Base-by-base conservation (phyloP, 2,113 vertebrate species). In the Hemiprocne comata region DNA sequence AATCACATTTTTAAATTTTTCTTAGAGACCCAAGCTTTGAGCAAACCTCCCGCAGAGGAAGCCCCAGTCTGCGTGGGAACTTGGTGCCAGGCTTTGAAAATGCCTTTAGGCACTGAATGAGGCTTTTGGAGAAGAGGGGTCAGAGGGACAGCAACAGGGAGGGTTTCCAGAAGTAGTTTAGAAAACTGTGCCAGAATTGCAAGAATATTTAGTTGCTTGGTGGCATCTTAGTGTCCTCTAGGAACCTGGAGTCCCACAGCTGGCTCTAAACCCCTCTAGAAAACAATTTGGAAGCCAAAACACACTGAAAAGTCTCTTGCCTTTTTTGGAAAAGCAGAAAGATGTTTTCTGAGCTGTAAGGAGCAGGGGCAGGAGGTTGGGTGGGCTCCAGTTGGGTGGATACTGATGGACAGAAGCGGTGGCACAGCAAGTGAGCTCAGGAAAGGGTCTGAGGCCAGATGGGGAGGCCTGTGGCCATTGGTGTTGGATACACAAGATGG, bases 251-350 rank as follows among this genome's bases (percentile, higher is more conserved):
- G 54, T 44, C 21, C 12, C 48, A 9, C 17, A 53, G 58, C 64
- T 85, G 62, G 20, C 44, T 92, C 40, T 31, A 40, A 65, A 83
- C 33, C 18, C 53, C 31, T 76, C 50, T 12, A 17, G 36, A 80
- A 80, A 51, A 18, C 0, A 0, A 31, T 64, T 91, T 73, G 73
- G 65, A 62, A 89, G 77, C 71, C 62, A 61, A 70, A 92, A 67
- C 38, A 54, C 17, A 2, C 19, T 61, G 46, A 19, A 40, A 83
- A 94, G 67, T 24, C 58, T 61, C 77, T 87, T 92, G 25, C 25
- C 57, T 67, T 82, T 78, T 93, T 86, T 73, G 82, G 74, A 64
- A 64, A 36, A 72, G 78, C 78, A 64, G 70, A 36, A 90, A 9
- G 55, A 26, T 69, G 16, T 38, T 79, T 77, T 70, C 50, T 60